Conservation (phyloP, 2,888 invertebrate genomes). For the Tenthredo amoena region DNA sequence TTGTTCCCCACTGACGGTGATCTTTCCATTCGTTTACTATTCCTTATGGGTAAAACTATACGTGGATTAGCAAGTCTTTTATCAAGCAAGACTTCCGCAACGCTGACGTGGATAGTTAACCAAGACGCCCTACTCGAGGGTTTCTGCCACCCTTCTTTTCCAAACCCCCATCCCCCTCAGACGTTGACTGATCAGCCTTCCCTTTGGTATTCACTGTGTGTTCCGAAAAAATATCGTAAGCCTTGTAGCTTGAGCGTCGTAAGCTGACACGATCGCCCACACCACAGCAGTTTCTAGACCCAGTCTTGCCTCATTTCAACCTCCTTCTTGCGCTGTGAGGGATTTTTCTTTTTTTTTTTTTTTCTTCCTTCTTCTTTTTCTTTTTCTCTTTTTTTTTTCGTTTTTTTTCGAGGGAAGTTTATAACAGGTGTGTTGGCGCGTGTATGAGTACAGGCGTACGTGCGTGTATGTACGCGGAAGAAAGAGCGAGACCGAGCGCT, state of each 20-base stretch:
- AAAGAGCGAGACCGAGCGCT: not conserved
- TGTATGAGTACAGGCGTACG: constrained; percentile 9
- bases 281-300: constrained; percentile 43
- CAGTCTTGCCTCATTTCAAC: constrained; percentile 45
- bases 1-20: not conserved
- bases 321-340: constrained; percentile 37
- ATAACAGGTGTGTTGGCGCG: constrained; percentile 46
- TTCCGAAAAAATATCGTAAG: constrained; percentile 51
- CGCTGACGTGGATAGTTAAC: constrained; percentile 47
- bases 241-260: constrained; percentile 50
- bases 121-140: constrained; percentile 32
- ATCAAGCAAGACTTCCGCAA: constrained; percentile 43
- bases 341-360: not conserved
- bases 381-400: not conserved
- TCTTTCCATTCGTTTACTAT: constrained; percentile 15
- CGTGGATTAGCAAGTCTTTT: constrained; percentile 38
- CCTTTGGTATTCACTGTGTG: constrained; percentile 53
- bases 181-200: constrained; percentile 54
- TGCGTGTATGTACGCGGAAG: constrained; percentile 27
- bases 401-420: constrained; percentile 17
- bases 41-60: constrained; percentile 42
- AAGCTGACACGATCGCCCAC: constrained; percentile 51
- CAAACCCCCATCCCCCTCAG: constrained; percentile 23
- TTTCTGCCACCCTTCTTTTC: constrained; percentile 14
- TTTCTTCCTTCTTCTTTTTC: not conserved